These are phyloP conservation scores for Merops nubicus DNA, from an alignment of 2,113 vertebrate species.

Conservation along the genomic window DNA sequence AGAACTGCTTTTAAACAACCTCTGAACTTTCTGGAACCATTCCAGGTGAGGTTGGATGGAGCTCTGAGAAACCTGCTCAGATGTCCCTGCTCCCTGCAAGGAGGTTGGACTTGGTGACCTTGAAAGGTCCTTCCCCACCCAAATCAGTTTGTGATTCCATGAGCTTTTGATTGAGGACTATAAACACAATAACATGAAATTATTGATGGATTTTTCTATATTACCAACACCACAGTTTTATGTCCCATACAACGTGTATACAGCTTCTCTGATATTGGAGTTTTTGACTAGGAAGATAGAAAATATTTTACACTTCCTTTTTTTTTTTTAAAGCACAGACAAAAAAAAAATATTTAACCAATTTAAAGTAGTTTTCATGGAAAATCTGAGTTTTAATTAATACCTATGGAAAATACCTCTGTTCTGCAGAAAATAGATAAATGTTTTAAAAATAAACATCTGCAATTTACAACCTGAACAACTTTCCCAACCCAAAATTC, in stretches of 20 bases:
- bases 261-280: background rate
- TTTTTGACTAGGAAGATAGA: background rate
- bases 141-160: background rate
- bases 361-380: background rate
- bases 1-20: background rate
- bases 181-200: background rate
- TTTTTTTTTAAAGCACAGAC: background rate
- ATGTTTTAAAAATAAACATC: background rate
- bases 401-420: background rate
- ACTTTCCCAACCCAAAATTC: background rate
- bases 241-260: background rate
- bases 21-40: background rate
- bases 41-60: fast-evolving
- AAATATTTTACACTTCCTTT: background rate
- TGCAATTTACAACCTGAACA: background rate
- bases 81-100: background rate
- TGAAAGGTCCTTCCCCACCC: background rate
- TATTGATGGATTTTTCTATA: background rate
- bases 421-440: background rate
- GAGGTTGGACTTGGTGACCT: background rate
- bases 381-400: background rate
- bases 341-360: background rate
- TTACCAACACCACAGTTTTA: background rate
- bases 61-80: background rate
- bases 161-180: background rate